Percentiles rank a stretch among this genome's conserved stretches.
Conservation (phyloP, 2,797 vertebrate genomes). For the Hydrophis major region DNA sequence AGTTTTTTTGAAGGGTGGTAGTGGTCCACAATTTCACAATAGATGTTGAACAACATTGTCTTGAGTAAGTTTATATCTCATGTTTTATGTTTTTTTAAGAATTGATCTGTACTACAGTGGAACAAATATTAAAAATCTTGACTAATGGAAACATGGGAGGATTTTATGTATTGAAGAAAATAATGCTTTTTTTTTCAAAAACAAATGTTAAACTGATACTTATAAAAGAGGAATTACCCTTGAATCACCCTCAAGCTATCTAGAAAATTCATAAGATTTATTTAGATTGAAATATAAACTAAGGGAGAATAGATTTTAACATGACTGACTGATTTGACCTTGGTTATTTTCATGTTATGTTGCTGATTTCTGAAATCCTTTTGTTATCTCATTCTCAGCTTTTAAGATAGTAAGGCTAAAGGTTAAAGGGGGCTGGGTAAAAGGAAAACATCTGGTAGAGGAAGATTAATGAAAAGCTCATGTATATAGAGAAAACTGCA, state of each 20-base stretch:
- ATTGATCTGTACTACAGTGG: not conserved
- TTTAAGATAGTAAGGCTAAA: not conserved
- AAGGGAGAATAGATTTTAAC: not conserved
- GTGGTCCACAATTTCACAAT: not conserved
- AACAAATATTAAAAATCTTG: not conserved
- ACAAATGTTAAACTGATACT: not conserved
- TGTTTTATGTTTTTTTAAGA: not conserved
- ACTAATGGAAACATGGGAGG: not conserved
- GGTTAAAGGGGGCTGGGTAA: not conserved
- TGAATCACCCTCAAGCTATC: not conserved
- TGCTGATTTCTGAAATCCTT: conserved; percentile 16
- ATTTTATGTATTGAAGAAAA: not conserved
- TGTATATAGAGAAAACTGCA: not conserved
- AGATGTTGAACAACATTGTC: not conserved
- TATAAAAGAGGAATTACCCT: not conserved
- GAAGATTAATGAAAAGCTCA: not conserved
- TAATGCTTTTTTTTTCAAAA: conserved; percentile 17
- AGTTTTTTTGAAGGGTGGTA: not conserved
- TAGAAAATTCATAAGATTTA: not conserved
- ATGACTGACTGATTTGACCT: not conserved
- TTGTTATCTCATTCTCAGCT: not conserved
- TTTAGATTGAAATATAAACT: not conserved
- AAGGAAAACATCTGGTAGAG: not conserved
- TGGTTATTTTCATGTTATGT: not conserved
- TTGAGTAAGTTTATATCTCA: not conserved